Evolutionary conservation across 64 coral and sea anemone species (phyloP), one percentile per base, ranked within the genome.

Genomic region (Astreopora myriophthalma): DNA sequence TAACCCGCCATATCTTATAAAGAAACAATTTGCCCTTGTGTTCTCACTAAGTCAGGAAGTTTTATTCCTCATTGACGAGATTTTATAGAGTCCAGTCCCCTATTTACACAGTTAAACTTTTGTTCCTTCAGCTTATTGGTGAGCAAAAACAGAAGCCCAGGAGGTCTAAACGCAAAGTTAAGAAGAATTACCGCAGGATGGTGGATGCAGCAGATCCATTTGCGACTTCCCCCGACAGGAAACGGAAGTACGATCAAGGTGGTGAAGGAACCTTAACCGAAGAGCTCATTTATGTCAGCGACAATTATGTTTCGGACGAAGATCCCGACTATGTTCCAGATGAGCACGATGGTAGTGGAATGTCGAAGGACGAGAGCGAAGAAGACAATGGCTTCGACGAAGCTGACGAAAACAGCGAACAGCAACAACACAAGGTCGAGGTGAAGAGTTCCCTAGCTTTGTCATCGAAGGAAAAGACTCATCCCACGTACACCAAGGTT

Each of bases 321-420:
- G 79, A 83, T 83, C 55, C 79, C 17, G 79, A 83, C 30, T 83
- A 38, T 23, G 55, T 64, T 83, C 79, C 79, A 55, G 79, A 83
- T n/a, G 3, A 39, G 3, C 55, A 35, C 79, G 79, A 63, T 36
- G 52, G 63, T 1, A 82, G 78, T 33, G 79, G 58, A 14, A n/a
- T 55, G 7, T 83, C 32, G 57, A 55, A 52, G 52, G 75, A 33
- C 52, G 57, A 83, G 9, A 42, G 52, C 31, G 79, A 63, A 19
- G 79, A 83, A 20, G 79, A 60, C 3, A 48, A 57, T 7, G 79
- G 32, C 19, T n/a, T n/a, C n/a, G 19, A 81, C 8, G 46, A 61
- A 7, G 55, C 17, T 19, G 55, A 64, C 52, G 57, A 63, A 65
- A 17, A 37, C 13, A 9, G 34, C 9, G 57, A 64, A 64, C 31